Base-by-base conservation (phyloP, 1,140 invertebrate genomes). In the Amphibalanus amphitrite region DNA sequence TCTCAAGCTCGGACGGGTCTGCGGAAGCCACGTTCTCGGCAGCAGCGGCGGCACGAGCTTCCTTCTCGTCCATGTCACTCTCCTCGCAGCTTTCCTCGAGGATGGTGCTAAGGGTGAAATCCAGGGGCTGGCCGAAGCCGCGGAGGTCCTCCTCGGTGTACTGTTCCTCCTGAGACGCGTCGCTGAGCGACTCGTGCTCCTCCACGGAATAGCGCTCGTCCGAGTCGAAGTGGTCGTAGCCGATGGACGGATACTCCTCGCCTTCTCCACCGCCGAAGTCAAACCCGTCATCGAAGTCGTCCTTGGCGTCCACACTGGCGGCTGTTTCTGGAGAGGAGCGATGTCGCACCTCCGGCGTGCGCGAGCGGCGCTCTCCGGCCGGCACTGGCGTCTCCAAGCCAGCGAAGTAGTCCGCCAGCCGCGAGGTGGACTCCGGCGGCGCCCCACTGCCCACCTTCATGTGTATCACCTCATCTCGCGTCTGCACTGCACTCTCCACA, bases 51-150 rank as follows among this genome's bases (percentile, higher is more conserved):
- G n/a, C n/a, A n/a, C n/a, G n/a, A n/a, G n/a, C n/a, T n/a, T n/a
- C n/a, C n/a, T n/a, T 78, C 68, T 74, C 74, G 68, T 78, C 78
- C 67, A 73, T 74, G 87, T 93, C 81, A 67, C 78, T 81, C 79
- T 95, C 92, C 79, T 95, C 92, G 77, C 92, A 94, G 73, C 90
- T 93, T 79, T 95, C 93, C 81, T 96, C 93, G 0, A 93, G 87
- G 75, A 96, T 96, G 0, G 93, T 96, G 75, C 95, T 92, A 69
- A 96, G 81, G 0, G 91, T 93, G 74, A 94, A 93, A 79, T 94
- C 91, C 74, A 93, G 89, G 1, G 88, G 86, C 67, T 73, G 29
- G 26, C 89, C 82, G 77, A 67, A 69, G 71, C 64, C 38, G 71
- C 64, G 64, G 3, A 26, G 3, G 3, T 23, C 28, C n/a, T 20